A percentile compares a stretch with the other conserved stretches of the same genome.
phyloP scores from a whole-genome alignment of 37 sponge, comb jelly and placozoan species.

The Eunapius fragilis region DNA sequence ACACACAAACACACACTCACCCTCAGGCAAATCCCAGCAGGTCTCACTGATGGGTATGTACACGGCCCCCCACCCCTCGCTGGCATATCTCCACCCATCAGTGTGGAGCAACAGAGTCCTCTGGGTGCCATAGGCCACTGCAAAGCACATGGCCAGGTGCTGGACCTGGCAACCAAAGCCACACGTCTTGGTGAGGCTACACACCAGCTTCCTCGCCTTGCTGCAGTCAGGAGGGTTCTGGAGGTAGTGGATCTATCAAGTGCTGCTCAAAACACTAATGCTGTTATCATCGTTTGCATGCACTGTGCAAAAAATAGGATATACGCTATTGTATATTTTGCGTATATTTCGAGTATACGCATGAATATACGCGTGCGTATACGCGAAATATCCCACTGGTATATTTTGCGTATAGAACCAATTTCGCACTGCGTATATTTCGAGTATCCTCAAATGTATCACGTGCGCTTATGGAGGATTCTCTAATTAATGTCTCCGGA shows the following conservation, averaged over 20 bases:
- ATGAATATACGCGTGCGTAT: no score
- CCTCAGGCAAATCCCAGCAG: neutral
- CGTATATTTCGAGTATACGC: no score
- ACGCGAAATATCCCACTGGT: no score
- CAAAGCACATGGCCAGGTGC: constrained; percentile 79
- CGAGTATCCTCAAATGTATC: no score
- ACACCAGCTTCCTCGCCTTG: constrained; percentile 64
- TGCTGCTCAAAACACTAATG: no score
- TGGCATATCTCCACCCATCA: constrained; percentile 50
- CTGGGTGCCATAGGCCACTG: constrained; percentile 68
- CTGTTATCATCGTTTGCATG: no score
- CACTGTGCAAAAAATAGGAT: no score
- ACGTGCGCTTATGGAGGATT: no score
- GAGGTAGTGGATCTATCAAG: constrained; percentile 32
- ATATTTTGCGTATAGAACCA: no score
- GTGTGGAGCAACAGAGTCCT: constrained; percentile 69
- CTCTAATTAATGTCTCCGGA: no score
- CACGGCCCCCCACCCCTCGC: constrained; percentile 62
- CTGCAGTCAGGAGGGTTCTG: constrained; percentile 68
- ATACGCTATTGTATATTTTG: no score
- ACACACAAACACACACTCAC: neutral
- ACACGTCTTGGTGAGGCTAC: constrained; percentile 65
- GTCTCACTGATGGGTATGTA: constrained; percentile 54
- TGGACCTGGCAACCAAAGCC: constrained; percentile 92
- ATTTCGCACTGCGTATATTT: no score